Percentiles rank a stretch among this genome's conserved stretches.
These are phyloP conservation scores for Sula dactylatra DNA, from an alignment of 2,113 vertebrate species.

Conservation along the genomic window DNA sequence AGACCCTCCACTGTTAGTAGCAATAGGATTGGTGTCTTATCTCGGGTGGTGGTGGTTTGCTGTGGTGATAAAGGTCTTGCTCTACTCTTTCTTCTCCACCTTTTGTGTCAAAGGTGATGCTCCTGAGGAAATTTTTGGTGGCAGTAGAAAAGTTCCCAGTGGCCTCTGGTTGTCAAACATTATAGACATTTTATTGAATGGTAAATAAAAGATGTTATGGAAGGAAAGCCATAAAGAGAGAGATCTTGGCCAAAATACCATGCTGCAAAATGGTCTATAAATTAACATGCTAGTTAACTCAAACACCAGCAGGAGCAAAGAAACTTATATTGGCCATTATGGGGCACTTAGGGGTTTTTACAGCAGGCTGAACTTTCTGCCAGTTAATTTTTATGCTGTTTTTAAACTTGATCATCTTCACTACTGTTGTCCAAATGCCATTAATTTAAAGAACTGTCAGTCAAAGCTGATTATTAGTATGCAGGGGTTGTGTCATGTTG, in stretches of 20 bases:
- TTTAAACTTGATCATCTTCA: slow-evolving; percentile 67
- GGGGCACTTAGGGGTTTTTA: slow-evolving; percentile 29
- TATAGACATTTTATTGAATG: neutral
- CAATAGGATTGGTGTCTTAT: neutral
- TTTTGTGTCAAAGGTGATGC: neutral
- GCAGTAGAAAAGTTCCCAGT: neutral
- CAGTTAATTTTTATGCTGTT: slow-evolving; percentile 62
- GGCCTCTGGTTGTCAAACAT: neutral
- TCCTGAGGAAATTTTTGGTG: neutral
- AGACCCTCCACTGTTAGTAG: neutral
- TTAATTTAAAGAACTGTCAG: slow-evolving; percentile 29
- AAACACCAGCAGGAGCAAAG: neutral
- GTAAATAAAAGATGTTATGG: slow-evolving; percentile 9
- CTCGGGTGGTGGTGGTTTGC: neutral
- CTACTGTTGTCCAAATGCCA: slow-evolving; percentile 57
- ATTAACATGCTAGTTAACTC: slow-evolving; percentile 34
- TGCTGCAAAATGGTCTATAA: neutral
- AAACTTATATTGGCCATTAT: slow-evolving; percentile 5
- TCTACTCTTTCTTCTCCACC: neutral
- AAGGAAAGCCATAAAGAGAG: neutral
- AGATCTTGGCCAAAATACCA: neutral
- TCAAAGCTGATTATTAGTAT: slow-evolving; percentile 5
- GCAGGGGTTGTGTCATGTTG: neutral
- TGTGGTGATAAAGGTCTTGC: fast-evolving
- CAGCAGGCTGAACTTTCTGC: slow-evolving; percentile 49